Conservation (phyloP, 2,113 vertebrate species). For the Dicaeum eximium region DNA sequence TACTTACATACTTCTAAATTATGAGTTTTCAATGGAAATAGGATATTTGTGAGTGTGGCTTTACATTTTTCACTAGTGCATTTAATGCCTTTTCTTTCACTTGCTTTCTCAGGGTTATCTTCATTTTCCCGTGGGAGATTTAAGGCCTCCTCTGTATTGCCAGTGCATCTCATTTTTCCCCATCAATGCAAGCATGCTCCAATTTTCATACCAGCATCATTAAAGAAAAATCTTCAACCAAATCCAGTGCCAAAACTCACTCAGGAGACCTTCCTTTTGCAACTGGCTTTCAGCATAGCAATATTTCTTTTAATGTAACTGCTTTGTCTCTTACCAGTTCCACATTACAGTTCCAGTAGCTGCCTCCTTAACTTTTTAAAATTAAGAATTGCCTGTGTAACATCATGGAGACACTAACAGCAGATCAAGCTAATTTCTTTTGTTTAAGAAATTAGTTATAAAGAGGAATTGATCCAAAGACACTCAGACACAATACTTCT, state of each 20-base stretch:
- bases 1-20: not conserved
- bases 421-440: not conserved
- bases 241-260: not conserved
- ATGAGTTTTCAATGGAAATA: not conserved
- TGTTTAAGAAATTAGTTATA: not conserved
- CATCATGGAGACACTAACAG: not conserved
- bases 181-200: not conserved
- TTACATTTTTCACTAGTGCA: not conserved
- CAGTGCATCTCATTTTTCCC: not conserved
- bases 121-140: constrained; percentile 8
- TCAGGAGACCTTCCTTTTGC: not conserved
- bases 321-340: not conserved
- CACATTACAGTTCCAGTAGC: not conserved
- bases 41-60: not conserved
- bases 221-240: constrained; percentile 12
- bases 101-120: constrained; percentile 1
- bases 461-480: not conserved
- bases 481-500: not conserved
- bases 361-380: not conserved
- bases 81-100: not conserved
- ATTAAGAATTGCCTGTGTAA: not conserved
- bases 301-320: not conserved
- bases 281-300: not conserved
- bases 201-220: not conserved
- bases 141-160: not conserved